Percentiles rank a stretch among this genome's conserved stretches.
Conservation (phyloP, 1,140 invertebrate species). For the Nylanderia fulva region DNA sequence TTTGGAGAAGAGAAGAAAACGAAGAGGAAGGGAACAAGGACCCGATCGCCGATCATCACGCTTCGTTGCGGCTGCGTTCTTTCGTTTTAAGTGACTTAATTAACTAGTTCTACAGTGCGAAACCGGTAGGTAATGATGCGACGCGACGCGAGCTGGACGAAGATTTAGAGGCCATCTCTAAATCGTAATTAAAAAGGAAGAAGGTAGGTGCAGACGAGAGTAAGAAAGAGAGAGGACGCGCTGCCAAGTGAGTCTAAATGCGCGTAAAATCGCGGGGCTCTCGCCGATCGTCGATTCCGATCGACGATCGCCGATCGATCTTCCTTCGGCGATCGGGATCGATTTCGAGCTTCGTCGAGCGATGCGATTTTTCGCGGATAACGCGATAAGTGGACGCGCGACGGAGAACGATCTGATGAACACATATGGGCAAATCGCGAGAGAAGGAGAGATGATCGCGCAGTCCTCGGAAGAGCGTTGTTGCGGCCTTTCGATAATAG, state of each 20-base stretch:
- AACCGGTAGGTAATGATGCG: constrained; percentile 32
- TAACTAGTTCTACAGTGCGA: constrained; percentile 50
- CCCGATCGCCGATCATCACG: constrained; percentile 50
- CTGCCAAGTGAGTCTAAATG: constrained; percentile 24
- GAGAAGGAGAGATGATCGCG: constrained; percentile 40
- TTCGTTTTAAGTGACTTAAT: constrained; percentile 61
- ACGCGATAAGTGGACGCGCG: constrained; percentile 1
- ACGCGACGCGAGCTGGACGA: constrained; percentile 36
- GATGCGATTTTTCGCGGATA: constrained; percentile 32
- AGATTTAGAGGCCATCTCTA: constrained; percentile 51
- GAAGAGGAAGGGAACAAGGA: constrained; percentile 3
- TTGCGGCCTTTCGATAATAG: constrained; percentile 72
- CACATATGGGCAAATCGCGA: constrained; percentile 35
- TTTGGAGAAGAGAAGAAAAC: not conserved
- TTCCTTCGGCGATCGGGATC: not conserved
- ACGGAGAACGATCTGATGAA: constrained; percentile 24
- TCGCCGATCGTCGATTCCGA: constrained; percentile 1
- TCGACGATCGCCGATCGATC: not conserved
- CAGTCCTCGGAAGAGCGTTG: constrained; percentile 67
- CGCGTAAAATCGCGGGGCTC: constrained; percentile 19
- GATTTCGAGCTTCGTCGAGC: constrained; percentile 15
- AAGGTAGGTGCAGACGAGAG: constrained; percentile 41
- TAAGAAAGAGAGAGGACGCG: constrained; percentile 4
- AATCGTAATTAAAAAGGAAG: constrained; percentile 13
- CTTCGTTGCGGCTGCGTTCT: constrained; percentile 50